These are phyloP conservation scores for Onychomys torridus DNA, from an alignment of 2,797 vertebrate genomes.

Conservation along the genomic window DNA sequence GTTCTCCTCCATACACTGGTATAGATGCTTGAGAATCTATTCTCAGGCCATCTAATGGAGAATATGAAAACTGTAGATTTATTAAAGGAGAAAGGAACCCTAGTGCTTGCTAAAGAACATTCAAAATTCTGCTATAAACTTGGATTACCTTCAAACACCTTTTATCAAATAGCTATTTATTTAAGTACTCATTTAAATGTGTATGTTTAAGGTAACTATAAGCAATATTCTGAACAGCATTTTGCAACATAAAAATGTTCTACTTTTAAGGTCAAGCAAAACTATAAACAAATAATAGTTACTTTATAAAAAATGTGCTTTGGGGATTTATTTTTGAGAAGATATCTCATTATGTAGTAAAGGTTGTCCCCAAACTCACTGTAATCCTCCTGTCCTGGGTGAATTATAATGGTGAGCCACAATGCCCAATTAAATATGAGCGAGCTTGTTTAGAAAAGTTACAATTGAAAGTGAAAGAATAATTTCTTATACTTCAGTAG, in stretches of 20 bases:
- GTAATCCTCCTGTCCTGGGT: neutral
- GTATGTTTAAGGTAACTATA: conserved; percentile 4
- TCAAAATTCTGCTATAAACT: conserved; percentile 35
- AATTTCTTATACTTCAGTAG: conserved; percentile 14
- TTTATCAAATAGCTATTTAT: conserved; percentile 4
- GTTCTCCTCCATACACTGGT: neutral
- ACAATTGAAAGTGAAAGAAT: conserved; percentile 19
- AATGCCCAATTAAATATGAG: neutral
- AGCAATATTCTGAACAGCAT: neutral
- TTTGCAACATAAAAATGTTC: neutral
- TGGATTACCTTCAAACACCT: conserved; percentile 9
- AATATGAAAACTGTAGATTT: conserved; percentile 11
- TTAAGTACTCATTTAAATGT: conserved; percentile 46
- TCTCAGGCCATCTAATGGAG: neutral
- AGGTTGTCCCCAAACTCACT: neutral
- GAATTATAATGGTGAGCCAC: neutral
- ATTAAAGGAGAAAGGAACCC: conserved; percentile 16
- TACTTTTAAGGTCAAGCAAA: conserved; percentile 22
- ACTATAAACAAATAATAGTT: neutral
- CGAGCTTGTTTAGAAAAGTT: neutral
- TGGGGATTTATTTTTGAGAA: neutral
- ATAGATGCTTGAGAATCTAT: conserved; percentile 29
- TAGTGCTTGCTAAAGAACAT: neutral
- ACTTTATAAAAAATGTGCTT: neutral
- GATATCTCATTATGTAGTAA: too few relatives aligned